A percentile compares a stretch with the other conserved stretches of the same genome.
phyloP scores from a whole-genome alignment of 2,797 vertebrate species.

The Sebastes aleutianus region DNA sequence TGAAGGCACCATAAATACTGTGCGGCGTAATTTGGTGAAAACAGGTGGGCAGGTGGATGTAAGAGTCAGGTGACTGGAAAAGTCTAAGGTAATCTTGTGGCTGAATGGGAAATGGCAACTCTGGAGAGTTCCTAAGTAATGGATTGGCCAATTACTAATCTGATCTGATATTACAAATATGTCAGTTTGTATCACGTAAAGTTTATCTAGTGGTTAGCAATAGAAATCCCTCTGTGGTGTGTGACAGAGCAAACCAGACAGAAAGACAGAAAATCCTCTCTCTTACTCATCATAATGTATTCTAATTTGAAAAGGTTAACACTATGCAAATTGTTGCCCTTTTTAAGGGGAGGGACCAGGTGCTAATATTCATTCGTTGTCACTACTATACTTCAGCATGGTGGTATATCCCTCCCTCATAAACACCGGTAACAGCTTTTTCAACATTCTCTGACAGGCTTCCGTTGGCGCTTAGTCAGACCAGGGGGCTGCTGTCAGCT shows the following conservation, averaged over 20 bases:
- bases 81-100: background rate
- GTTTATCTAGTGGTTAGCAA: background rate
- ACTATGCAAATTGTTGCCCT: background rate
- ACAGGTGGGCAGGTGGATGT: background rate
- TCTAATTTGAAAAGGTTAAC: background rate
- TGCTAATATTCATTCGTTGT: background rate
- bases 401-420: background rate
- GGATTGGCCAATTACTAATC: background rate
- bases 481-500: constrained; percentile 52
- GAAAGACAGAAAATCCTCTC: background rate
- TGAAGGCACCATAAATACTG: no score
- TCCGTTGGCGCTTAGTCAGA: constrained; percentile 51
- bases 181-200: background rate
- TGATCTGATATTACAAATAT: background rate
- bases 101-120: background rate
- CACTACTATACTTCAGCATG: background rate
- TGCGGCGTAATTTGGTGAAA: background rate
- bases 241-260: background rate
- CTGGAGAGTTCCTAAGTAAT: background rate
- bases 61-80: background rate
- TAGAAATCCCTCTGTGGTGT: background rate
- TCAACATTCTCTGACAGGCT: constrained; percentile 18
- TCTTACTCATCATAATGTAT: background rate
- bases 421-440: constrained; percentile 15
- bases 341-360: background rate